phyloP scores from a whole-genome alignment of 2,113 vertebrate genomes.

The Clupea harengus region DNA sequence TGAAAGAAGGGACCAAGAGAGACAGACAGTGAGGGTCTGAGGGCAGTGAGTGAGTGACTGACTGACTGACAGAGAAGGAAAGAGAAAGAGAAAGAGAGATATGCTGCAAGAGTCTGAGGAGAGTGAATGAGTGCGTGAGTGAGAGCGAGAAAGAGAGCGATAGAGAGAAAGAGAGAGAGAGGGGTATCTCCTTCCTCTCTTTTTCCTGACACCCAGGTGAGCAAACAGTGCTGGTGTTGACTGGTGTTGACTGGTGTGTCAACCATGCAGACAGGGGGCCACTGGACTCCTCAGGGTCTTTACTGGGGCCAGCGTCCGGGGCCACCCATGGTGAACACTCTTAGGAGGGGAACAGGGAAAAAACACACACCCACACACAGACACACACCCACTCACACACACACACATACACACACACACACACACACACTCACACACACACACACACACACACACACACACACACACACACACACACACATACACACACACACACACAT shows the following conservation, averaged over 20 bases:
- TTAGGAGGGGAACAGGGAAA: neutral
- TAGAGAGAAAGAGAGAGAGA: neutral
- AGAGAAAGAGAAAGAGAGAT: neutral
- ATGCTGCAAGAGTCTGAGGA: neutral
- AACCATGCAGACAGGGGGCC: conserved; percentile 27
- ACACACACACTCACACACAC: neutral
- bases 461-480: neutral
- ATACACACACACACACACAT: neutral
- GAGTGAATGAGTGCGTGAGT: neutral
- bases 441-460: neutral
- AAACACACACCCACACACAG: neutral
- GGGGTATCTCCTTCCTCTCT: neutral
- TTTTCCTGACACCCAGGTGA: conserved; percentile 19
- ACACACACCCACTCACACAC: neutral
- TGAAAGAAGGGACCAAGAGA: neutral
- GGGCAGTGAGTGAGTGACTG: neutral
- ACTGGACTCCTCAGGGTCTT: neutral
- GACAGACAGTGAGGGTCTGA: neutral
- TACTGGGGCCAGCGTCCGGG: neutral
- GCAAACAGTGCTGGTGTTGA: conserved; percentile 36
- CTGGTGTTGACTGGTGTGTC: conserved; percentile 34
- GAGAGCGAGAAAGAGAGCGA: conserved; percentile 2
- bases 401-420: neutral
- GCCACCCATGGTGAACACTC: neutral
- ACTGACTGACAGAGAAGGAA: neutral